Evolutionary conservation across 2,113 vertebrate genomes (phyloP).

Genomic region (Odocoileus hemionus): DNA sequence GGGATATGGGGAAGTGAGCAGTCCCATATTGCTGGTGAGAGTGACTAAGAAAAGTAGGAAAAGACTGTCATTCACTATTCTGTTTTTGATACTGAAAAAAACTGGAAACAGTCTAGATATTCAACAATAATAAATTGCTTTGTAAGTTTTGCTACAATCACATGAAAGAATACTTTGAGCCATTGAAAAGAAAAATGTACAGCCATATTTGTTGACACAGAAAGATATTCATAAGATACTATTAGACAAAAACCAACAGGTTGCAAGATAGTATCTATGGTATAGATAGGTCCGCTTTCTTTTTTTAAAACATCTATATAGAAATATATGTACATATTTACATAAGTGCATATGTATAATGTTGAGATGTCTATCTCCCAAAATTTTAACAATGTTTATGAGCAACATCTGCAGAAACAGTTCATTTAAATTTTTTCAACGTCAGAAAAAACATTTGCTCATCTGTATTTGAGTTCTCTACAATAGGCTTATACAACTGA

Average conservation of each 20-base stretch:
- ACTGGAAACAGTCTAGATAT: not conserved
- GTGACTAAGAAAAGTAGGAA: not conserved
- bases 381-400: slow-evolving; percentile 34
- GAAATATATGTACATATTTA: not conserved
- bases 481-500: not conserved
- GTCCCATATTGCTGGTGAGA: not conserved
- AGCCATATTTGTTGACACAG: not conserved
- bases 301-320: not conserved
- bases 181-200: not conserved
- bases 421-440: not conserved
- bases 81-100: slow-evolving; percentile 36
- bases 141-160: not conserved
- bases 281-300: not conserved
- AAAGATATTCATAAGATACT: slow-evolving; percentile 20
- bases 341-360: not conserved
- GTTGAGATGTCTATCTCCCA: not conserved
- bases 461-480: slow-evolving; percentile 24
- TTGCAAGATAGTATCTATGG: slow-evolving; percentile 2
- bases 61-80: not conserved
- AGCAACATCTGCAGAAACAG: not conserved
- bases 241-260: not conserved
- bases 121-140: slow-evolving; percentile 12
- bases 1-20: not conserved
- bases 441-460: not conserved
- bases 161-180: not conserved